Conservation (phyloP, 1,140 invertebrate genomes). For the Zophobas morio region DNA sequence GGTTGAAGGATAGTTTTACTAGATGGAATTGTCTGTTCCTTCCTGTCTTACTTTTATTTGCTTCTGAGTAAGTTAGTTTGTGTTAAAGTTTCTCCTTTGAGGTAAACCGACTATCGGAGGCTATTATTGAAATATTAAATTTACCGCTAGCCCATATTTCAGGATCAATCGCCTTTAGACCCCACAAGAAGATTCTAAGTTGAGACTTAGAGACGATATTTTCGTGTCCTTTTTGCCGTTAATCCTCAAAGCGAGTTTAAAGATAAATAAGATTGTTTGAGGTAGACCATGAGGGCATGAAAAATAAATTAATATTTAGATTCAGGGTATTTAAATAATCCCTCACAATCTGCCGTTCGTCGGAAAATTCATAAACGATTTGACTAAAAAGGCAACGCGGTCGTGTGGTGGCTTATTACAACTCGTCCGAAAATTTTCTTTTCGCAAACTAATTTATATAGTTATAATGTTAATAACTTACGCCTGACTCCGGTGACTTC, state of each 20-base stretch:
- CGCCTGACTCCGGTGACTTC: conserved; percentile 53
- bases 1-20: conserved; percentile 14
- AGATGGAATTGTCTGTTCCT: conserved; percentile 1
- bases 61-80: conserved; percentile 6
- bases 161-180: conserved; percentile 21
- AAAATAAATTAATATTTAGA: conserved; percentile 37
- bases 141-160: conserved; percentile 21
- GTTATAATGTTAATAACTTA: conserved; percentile 48
- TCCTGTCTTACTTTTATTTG: conserved; percentile 14
- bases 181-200: conserved; percentile 24
- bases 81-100: conserved; percentile 16
- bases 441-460: conserved; percentile 14
- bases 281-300: not conserved
- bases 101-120: conserved; percentile 8
- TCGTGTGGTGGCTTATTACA: conserved; percentile 11
- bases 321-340: conserved; percentile 24
- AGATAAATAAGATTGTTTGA: conserved; percentile 30
- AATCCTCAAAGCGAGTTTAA: conserved; percentile 16
- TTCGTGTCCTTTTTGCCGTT: conserved; percentile 20
- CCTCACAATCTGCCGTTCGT: conserved; percentile 5
- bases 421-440: conserved; percentile 22
- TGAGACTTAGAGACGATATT: conserved; percentile 23
- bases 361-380: conserved; percentile 25
- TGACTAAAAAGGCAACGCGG: conserved; percentile 1
- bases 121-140: conserved; percentile 34